A percentile compares a stretch with the other conserved stretches of the same genome.
phyloP scores from a whole-genome alignment of 2,113 vertebrate genomes.

The Sinosuthora webbiana region DNA sequence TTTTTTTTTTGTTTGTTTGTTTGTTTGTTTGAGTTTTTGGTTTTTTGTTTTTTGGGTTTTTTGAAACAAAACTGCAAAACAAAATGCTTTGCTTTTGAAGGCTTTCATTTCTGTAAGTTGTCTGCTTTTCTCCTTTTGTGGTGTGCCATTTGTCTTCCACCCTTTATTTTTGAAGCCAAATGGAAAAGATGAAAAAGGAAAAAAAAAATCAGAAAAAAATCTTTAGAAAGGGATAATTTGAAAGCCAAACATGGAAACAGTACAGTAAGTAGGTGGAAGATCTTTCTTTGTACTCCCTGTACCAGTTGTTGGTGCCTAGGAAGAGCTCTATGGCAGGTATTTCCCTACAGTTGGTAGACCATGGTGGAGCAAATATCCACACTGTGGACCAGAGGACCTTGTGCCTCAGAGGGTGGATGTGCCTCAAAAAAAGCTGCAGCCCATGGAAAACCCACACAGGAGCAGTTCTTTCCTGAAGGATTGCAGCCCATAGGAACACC shows the following conservation, averaged over 20 bases:
- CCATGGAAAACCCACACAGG: background rate
- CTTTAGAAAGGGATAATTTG: background rate
- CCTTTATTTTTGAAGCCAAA: background rate
- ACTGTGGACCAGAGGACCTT: background rate
- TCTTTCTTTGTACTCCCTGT: background rate
- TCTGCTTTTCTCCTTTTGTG: background rate
- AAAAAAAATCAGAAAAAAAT: background rate
- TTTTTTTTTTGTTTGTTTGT: background rate
- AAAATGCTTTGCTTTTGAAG: background rate
- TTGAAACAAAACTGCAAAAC: background rate
- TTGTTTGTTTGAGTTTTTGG: background rate
- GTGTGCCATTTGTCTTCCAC: background rate
- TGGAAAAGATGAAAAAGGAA: background rate
- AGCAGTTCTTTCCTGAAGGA: background rate
- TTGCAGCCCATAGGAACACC: background rate
- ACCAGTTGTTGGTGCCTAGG: background rate
- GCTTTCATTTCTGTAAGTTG: background rate
- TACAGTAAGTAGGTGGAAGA: background rate
- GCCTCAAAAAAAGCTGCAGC: background rate
- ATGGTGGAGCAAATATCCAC: background rate
- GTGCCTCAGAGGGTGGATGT: background rate
- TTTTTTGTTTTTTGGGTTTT: too few species aligned
- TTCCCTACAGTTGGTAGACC: background rate
- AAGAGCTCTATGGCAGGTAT: background rate
- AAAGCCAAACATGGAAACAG: background rate